Conservation (phyloP, 2,888 invertebrate genomes). For the Folsomia manolachei region DNA sequence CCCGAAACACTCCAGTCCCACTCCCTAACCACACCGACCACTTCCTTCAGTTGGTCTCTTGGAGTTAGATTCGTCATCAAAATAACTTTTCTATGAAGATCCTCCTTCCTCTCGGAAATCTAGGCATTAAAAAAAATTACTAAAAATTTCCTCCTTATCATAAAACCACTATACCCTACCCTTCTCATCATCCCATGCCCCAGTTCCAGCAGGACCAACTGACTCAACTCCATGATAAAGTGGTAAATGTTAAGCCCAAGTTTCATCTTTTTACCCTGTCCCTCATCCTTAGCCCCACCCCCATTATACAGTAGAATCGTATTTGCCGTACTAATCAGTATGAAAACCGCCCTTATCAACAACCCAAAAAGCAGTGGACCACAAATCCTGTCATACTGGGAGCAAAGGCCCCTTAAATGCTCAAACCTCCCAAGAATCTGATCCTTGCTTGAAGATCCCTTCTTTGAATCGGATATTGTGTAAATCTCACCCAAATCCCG, state of each 20-base stretch:
- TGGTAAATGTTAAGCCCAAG: conserved; percentile 29
- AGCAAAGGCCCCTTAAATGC: conserved; percentile 35
- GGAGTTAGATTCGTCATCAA: conserved; percentile 34
- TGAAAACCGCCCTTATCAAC: conserved; percentile 38
- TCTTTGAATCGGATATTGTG: neutral
- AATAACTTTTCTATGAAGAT: conserved; percentile 30
- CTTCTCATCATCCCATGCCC: conserved; percentile 29
- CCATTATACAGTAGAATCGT: conserved; percentile 33
- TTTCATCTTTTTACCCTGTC: conserved; percentile 22
- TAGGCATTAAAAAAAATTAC: conserved; percentile 1
- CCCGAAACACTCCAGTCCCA: conserved; percentile 36
- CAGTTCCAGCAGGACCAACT: conserved; percentile 35
- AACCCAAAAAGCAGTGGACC: conserved; percentile 37
- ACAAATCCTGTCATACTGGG: conserved; percentile 35
- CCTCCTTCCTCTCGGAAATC: conserved; percentile 30
- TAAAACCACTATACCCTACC: conserved; percentile 21
- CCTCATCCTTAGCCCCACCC: neutral
- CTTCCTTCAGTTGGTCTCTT: conserved; percentile 37
- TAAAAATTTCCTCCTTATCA: no score
- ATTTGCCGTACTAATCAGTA: conserved; percentile 36
- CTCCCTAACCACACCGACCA: conserved; percentile 22
- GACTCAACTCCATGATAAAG: conserved; percentile 31
- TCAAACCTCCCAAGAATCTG: conserved; percentile 36
- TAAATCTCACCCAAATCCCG: conserved; percentile 17
- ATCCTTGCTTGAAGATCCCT: neutral